Conservation (phyloP, 2,888 invertebrate genomes). For the Sphaerophoria taeniata region DNA sequence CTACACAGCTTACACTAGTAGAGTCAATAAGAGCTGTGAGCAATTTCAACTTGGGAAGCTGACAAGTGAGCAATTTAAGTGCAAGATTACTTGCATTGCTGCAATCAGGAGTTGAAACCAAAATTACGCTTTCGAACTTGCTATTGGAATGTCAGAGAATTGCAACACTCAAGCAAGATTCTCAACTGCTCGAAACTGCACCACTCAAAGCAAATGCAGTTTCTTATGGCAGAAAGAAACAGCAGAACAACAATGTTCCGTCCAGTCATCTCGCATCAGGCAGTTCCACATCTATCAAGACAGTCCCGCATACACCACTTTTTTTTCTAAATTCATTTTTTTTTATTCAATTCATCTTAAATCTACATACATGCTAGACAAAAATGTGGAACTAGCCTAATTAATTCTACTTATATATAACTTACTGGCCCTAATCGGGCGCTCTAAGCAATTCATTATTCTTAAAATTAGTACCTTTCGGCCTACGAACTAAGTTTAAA, state of each 20-base stretch:
- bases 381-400: too few relatives aligned
- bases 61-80: conserved; percentile 71
- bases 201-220: background rate
- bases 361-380: too few relatives aligned
- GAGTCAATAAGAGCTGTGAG: conserved; percentile 68
- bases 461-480: too few relatives aligned
- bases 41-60: conserved; percentile 63
- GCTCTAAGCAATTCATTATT: too few relatives aligned
- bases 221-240: background rate
- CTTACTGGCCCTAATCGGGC: too few relatives aligned
- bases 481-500: too few relatives aligned
- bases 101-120: background rate
- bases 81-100: conserved; percentile 55
- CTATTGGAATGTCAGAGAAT: conserved; percentile 10
- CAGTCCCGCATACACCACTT: too few relatives aligned
- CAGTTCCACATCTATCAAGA: conserved; percentile 5
- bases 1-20: conserved; percentile 48
- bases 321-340: too few relatives aligned
- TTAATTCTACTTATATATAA: too few relatives aligned
- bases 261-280: background rate
- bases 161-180: conserved; percentile 6
- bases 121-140: background rate
- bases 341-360: too few relatives aligned
- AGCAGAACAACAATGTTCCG: conserved; percentile 1
- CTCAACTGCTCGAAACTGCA: background rate